Percentiles rank a stretch among this genome's conserved stretches.
Conservation (phyloP, 1,140 invertebrate genomes). For the Ceratitis capitata region DNA sequence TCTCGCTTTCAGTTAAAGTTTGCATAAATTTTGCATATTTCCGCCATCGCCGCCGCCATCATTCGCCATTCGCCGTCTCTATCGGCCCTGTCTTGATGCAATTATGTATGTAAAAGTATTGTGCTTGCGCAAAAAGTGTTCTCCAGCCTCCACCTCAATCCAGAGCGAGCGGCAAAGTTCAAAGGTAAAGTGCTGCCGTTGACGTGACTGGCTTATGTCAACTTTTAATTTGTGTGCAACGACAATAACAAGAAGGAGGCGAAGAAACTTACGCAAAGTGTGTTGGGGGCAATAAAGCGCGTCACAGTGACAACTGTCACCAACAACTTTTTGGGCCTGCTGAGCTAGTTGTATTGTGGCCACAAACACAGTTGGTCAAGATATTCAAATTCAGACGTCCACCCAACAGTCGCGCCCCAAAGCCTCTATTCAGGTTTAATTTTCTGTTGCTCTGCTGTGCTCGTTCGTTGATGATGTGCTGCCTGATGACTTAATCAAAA, state of each 20-base stretch:
- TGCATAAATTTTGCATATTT: constrained; percentile 18
- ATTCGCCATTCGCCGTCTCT: too few relatives aligned
- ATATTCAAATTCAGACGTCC: not conserved
- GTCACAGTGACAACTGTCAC: not conserved
- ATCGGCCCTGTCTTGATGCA: not conserved
- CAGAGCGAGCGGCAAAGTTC: not conserved
- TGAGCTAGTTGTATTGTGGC: not conserved
- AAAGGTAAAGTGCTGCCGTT: constrained; percentile 22
- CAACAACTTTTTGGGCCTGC: not conserved
- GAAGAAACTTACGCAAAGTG: too few relatives aligned
- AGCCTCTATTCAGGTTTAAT: not conserved
- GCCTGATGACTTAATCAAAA: constrained; percentile 4
- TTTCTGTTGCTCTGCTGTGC: not conserved
- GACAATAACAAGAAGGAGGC: not conserved
- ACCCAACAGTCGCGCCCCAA: not conserved
- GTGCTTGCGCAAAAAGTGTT: not conserved
- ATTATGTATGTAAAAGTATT: too few relatives aligned
- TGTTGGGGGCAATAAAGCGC: not conserved
- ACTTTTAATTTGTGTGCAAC: not conserved
- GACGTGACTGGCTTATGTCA: not conserved
- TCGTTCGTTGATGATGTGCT: not conserved
- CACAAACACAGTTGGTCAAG: not conserved
- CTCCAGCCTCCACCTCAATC: too few relatives aligned
- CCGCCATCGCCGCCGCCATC: not conserved
- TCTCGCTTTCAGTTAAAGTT: not conserved